Evolutionary conservation across 2,888 invertebrate species (phyloP).

Genomic region (Drosophila quasianomalipes): DNA sequence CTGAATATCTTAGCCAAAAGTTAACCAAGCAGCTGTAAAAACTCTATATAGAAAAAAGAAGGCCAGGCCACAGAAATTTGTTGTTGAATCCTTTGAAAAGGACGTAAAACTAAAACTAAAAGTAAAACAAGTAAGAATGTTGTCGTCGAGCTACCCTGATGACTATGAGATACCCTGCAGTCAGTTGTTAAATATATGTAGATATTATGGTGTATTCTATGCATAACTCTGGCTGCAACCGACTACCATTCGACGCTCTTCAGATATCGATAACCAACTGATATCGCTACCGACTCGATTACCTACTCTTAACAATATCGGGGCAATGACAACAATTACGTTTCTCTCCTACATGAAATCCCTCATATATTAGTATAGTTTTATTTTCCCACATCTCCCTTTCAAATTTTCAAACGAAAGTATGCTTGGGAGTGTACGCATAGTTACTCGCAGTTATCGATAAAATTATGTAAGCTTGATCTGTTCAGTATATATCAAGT

Average conservation of each 20-base stretch:
- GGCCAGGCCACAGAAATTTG: conserved; percentile 11
- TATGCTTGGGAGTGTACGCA: no score
- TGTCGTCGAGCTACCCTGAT: neutral
- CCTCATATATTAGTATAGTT: neutral
- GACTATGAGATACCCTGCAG: conserved; percentile 2
- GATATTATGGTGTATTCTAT: neutral
- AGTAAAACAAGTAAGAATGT: neutral
- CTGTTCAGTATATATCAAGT: neutral
- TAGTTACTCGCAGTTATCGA: neutral
- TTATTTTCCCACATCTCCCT: neutral
- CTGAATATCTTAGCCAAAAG: conserved; percentile 8
- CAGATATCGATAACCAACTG: neutral
- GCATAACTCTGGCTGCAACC: neutral
- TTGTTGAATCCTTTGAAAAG: conserved; percentile 5
- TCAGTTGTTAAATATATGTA: conserved; percentile 10
- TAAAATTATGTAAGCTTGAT: neutral
- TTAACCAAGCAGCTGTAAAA: conserved; percentile 18
- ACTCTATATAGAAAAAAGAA: neutral
- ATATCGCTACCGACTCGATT: neutral
- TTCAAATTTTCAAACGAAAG: no score
- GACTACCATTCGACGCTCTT: neutral
- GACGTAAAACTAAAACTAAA: conserved; percentile 29
- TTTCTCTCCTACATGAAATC: no score
- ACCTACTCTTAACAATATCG: neutral
- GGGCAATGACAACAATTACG: neutral